Base-by-base conservation (phyloP, 2,797 vertebrate species). In the Lepus oiostolus region DNA sequence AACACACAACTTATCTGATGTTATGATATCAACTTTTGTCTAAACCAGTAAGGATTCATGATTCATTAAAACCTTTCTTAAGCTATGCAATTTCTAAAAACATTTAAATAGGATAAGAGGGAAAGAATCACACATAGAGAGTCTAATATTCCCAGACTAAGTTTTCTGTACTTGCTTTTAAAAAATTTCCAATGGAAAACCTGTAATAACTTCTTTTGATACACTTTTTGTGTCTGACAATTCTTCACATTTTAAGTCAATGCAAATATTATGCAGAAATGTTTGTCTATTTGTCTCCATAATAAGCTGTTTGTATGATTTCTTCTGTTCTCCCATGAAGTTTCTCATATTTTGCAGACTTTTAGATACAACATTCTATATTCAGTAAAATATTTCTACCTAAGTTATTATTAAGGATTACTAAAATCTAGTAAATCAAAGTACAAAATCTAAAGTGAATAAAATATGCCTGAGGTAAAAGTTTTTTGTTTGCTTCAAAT, bases 171-270 rank as follows among this genome's bases (percentile, higher is more conserved):
- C 71, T 74, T 72, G 10, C 28, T 85, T 63, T 9, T 47, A n/a
- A 52, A 38, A 74, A 4, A 72, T 85, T 85, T 81, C 63, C 32
- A 88, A n/a, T 50, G 16, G 67, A 72, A 89, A 72, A 54, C 2
- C 1, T 32, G 58, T 88, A 70, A 50, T 62, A n/a, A 3, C 32
- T 79, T 90, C 17, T 70, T 95, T 50, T 52, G 19, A 71, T 88
- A 58, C 10, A n/a, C 22, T 80, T 65, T 79, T 11, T 50, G 19
- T n/a, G 2, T 85, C 28, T 77, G 5, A 24, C 60, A 72, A 85
- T 81, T 83, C 22, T 84, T 85, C 4, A 85, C 50, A n/a, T 91
- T 82, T 85, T 65, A 87, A 79, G 42, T 75, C 62, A 84, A 30
- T 68, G 16, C 19, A 83, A 26, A 47, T 70, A 88, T 28, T 65